Evolutionary conservation across 2,113 vertebrate species (phyloP).

Genomic region (Colaptes auratus): DNA sequence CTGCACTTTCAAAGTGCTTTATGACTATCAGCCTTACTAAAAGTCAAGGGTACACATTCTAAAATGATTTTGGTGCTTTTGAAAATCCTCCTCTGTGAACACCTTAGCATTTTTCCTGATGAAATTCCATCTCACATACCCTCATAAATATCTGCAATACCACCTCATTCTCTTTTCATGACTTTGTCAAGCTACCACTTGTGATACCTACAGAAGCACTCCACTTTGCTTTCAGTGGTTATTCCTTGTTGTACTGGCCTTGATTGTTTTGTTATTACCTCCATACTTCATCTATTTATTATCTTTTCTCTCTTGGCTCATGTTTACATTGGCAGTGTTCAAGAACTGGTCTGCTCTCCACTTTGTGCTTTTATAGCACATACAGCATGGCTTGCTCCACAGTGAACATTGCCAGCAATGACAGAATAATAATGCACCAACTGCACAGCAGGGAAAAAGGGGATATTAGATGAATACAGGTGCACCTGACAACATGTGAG

Average conservation of each 20-base stretch:
- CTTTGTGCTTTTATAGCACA: neutral
- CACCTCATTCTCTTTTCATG: neutral
- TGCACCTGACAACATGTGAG: neutral
- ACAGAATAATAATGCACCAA: neutral
- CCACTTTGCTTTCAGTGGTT: neutral
- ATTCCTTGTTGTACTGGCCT: neutral
- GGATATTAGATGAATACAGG: neutral
- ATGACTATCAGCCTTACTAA: neutral
- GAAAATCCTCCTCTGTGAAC: neutral
- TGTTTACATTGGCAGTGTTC: neutral
- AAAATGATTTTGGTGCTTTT: neutral
- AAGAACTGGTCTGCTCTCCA: neutral
- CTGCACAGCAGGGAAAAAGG: neutral
- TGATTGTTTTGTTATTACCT: neutral
- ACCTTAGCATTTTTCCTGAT: neutral
- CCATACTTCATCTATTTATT: neutral
- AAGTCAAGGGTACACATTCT: neutral
- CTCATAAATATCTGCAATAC: neutral
- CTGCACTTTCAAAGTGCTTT: neutral
- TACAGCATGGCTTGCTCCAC: neutral
- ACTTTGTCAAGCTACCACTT: neutral
- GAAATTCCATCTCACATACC: neutral
- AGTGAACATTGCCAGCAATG: neutral
- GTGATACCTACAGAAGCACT: neutral
- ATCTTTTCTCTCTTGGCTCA: neutral